These are phyloP conservation scores for Cynaeus angustus DNA, from an alignment of 2,888 invertebrate genomes.

Conservation along the genomic window DNA sequence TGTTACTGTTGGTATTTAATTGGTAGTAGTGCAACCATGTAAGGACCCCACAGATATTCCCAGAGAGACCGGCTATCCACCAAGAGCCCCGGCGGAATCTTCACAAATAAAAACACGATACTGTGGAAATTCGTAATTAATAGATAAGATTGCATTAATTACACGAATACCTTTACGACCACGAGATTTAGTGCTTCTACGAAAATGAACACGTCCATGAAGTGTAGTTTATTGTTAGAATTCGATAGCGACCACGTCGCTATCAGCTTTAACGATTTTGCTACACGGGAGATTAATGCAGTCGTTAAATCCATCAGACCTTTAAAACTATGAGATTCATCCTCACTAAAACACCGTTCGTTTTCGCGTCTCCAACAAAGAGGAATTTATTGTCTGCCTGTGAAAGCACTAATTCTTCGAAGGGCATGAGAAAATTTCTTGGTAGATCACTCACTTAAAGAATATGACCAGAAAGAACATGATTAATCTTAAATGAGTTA, in stretches of 20 bases:
- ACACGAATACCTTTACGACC: conserved; percentile 49
- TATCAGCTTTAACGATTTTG: conserved; percentile 48
- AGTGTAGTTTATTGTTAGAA: conserved; percentile 55
- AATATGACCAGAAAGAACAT: too few species aligned
- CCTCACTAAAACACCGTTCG: not conserved
- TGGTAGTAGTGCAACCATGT: conserved; percentile 22
- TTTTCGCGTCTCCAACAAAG: too few species aligned
- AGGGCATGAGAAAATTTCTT: too few species aligned
- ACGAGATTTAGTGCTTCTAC: conserved; percentile 54
- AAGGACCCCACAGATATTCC: conserved; percentile 29
- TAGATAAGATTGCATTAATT: conserved; percentile 56
- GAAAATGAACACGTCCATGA: conserved; percentile 51
- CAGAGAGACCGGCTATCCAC: conserved; percentile 15
- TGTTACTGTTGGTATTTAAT: conserved; percentile 24
- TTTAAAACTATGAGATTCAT: conserved; percentile 13
- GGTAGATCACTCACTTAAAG: too few species aligned
- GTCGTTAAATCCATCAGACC: conserved; percentile 28
- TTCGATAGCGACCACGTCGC: conserved; percentile 52
- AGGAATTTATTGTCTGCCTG: too few species aligned
- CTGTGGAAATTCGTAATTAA: conserved; percentile 51
- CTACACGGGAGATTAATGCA: conserved; percentile 35
- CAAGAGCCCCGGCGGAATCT: conserved; percentile 20
- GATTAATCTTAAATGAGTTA: too few species aligned
- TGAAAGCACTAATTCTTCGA: too few species aligned
- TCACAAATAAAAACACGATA: conserved; percentile 23